Percentiles rank a stretch among this genome's conserved stretches.
Conservation (phyloP, 1,140 invertebrate genomes). For the Notospermus geniculatus region DNA sequence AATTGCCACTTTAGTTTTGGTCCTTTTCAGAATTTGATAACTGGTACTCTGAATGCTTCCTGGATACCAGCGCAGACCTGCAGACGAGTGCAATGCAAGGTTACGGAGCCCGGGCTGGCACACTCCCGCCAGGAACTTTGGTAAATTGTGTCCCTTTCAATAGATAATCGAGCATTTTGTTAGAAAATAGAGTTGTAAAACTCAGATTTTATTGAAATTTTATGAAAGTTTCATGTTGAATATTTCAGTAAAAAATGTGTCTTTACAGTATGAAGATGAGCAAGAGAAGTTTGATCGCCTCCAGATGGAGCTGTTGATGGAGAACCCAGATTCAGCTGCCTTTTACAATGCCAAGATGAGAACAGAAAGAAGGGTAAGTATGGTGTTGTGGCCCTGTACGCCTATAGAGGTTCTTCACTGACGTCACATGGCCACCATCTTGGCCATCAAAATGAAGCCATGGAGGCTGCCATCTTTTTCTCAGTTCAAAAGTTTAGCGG, state of each 20-base stretch:
- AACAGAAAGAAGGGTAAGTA: slow-evolving; percentile 48
- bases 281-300: slow-evolving; percentile 55
- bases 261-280: slow-evolving; percentile 48
- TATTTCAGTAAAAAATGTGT: slow-evolving; percentile 9
- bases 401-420: too few relatives aligned
- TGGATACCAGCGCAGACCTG: slow-evolving; percentile 32
- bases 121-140: slow-evolving; percentile 3
- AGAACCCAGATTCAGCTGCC: slow-evolving; percentile 51
- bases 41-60: slow-evolving; percentile 54
- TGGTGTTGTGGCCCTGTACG: neutral
- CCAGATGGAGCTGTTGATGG: slow-evolving; percentile 50
- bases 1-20: too few relatives aligned
- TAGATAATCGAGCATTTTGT: neutral
- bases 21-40: slow-evolving; percentile 52
- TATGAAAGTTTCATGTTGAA: too few relatives aligned
- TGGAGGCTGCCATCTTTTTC: too few relatives aligned
- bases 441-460: too few relatives aligned
- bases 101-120: slow-evolving; percentile 27
- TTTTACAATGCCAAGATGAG: slow-evolving; percentile 53
- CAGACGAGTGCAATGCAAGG: slow-evolving; percentile 39
- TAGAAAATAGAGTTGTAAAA: neutral
- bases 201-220: neutral
- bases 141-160: slow-evolving; percentile 12
- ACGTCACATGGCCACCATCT: too few relatives aligned
- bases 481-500: too few relatives aligned